A percentile compares a stretch with the other conserved stretches of the same genome.
Conservation (phyloP, 2,797 vertebrate genomes). For the Micrastur ruficollis region DNA sequence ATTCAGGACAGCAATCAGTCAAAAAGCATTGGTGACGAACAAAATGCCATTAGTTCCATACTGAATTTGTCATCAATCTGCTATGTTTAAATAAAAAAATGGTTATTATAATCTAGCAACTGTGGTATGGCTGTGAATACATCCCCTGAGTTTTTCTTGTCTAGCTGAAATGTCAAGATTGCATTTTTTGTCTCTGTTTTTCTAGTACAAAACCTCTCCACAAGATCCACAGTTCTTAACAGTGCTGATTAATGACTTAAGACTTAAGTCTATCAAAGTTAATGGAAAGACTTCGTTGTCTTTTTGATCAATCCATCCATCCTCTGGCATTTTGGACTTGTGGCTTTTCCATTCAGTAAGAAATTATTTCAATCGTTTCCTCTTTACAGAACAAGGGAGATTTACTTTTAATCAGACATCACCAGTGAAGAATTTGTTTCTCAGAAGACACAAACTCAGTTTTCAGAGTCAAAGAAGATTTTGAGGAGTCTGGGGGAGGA, state of each 20-base stretch:
- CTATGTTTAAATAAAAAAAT: neutral
- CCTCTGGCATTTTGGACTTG: neutral
- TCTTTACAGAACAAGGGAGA: neutral
- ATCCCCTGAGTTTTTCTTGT: neutral
- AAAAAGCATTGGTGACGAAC: neutral
- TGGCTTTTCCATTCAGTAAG: neutral
- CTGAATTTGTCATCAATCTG: neutral
- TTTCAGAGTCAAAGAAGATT: neutral
- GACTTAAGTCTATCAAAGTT: neutral
- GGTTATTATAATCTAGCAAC: neutral
- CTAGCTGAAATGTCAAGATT: neutral
- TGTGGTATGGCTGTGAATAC: neutral
- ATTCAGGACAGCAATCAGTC: neutral
- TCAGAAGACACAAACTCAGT: neutral
- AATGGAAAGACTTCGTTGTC: neutral
- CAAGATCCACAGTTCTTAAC: neutral
- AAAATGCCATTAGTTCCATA: neutral
- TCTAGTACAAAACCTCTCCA: neutral
- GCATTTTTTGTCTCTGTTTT: neutral
- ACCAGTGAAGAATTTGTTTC: neutral
- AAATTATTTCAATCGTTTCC: neutral
- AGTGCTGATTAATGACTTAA: neutral
- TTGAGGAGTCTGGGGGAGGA: neutral
- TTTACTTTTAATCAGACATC: neutral
- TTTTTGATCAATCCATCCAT: neutral